A percentile compares a stretch with the other conserved stretches of the same genome.
These are phyloP conservation scores for Polymixis lichenea DNA, from an alignment of 2,888 invertebrate genomes.

Conservation along the genomic window DNA sequence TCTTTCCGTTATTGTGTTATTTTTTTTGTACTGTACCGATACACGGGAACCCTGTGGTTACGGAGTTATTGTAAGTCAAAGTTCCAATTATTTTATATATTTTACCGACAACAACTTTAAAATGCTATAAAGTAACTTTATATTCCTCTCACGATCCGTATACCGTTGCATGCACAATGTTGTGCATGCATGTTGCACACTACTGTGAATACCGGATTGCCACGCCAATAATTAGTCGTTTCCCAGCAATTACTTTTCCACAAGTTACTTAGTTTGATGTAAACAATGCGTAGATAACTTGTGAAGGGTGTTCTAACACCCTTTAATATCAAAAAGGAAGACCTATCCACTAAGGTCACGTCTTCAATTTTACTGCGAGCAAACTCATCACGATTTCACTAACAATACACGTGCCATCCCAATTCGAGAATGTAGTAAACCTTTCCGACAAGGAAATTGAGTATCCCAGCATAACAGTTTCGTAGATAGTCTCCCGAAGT, in stretches of 20 bases:
- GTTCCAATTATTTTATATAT: too few species aligned
- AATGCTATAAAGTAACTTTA: too few species aligned
- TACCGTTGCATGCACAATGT: not conserved
- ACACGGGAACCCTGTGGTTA: too few species aligned
- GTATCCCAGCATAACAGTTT: constrained; percentile 34
- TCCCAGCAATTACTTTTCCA: not conserved
- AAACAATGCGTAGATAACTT: not conserved
- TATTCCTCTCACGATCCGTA: too few species aligned
- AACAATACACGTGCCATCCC: constrained; percentile 22
- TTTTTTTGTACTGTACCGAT: too few species aligned
- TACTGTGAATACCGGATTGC: not conserved
- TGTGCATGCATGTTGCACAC: not conserved
- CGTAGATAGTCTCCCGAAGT: constrained; percentile 19
- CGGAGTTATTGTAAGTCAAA: too few species aligned
- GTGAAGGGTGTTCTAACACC: not conserved
- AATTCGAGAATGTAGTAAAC: constrained; percentile 43
- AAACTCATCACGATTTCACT: constrained; percentile 17
- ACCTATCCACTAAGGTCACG: not conserved
- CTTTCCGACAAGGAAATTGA: constrained; percentile 53
- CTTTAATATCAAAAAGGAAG: not conserved
- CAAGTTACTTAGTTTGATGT: not conserved
- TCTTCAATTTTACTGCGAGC: constrained; percentile 7
- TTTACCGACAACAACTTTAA: too few species aligned
- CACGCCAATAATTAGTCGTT: not conserved
- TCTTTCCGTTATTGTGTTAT: too few species aligned